These are phyloP conservation scores for Panagrolaimus sp. DNA, from an alignment of 1,140 invertebrate species.

Conservation along the genomic window DNA sequence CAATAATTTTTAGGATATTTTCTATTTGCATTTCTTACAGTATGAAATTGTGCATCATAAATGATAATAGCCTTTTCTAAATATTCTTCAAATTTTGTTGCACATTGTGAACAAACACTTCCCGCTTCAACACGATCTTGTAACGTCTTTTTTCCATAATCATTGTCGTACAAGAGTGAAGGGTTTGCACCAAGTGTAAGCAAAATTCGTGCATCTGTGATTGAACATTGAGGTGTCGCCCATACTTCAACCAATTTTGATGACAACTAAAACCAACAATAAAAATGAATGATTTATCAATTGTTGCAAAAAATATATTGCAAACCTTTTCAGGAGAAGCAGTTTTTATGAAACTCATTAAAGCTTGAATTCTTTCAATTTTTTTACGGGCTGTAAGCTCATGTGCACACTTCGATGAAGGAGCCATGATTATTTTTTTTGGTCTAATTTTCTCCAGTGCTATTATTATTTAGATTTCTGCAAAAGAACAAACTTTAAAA, in stretches of 20 bases:
- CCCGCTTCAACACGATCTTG: slow-evolving; percentile 36
- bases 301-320: not conserved
- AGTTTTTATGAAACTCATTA: slow-evolving; percentile 46
- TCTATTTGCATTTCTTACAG: slow-evolving; percentile 17
- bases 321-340: slow-evolving; percentile 38
- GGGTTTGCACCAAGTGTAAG: slow-evolving; percentile 46
- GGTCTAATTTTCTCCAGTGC: too few relatives aligned
- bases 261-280: slow-evolving; percentile 32
- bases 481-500: too few relatives aligned
- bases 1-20: slow-evolving; percentile 20
- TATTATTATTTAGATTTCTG: too few relatives aligned
- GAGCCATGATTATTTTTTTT: not conserved
- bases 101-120: slow-evolving; percentile 27
- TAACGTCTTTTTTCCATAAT: slow-evolving; percentile 41
- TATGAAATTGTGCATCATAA: slow-evolving; percentile 32
- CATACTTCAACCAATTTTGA: slow-evolving; percentile 44
- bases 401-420: slow-evolving; percentile 42
- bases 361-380: slow-evolving; percentile 37
- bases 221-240: slow-evolving; percentile 46
- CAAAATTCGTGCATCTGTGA: slow-evolving; percentile 49
- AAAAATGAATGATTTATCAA: slow-evolving; percentile 22
- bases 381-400: slow-evolving; percentile 43
- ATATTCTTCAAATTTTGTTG: slow-evolving; percentile 32
- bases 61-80: slow-evolving; percentile 30
- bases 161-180: slow-evolving; percentile 35